Evolutionary conservation across 2,888 invertebrate species (phyloP), one percentile per base, ranked within the genome.

Genomic region (Eilema caniola): DNA sequence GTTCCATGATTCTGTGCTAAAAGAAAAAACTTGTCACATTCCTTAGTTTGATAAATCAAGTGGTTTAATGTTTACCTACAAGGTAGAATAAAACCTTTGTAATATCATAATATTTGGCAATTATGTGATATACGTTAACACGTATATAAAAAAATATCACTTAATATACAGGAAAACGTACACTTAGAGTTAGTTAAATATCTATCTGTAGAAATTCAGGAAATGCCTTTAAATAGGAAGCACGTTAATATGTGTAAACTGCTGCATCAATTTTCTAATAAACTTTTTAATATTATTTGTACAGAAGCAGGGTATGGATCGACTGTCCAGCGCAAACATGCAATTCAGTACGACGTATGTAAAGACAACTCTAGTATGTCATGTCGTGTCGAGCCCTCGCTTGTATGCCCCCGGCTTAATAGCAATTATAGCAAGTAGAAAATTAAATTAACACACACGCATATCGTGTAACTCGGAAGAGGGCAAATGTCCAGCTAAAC

Each of bases 401-500:
- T 86, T 83, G 87, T 83, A 86, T 83, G 88, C 85, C 88, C 86
- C 83, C 85, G 82, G 85, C 87, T 86, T 80, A 85, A 85, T 88
- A 89, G 91, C 92, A 94, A 94, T 94, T 93, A 94, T 88, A 90
- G 88, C 92, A 85, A 93, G 91, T 84, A 83, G 93, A 94, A 94
- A 95, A 95, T 95, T 95, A 93, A 95, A 95, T 95, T 95, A 95
- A 93, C 93, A 93, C 92, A 94, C 94, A 93, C 93, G 92, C 93
- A 92, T 87, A 82, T 81, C 88, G 89, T 85, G 88, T 88, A 88
- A 88, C 88, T 82, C 87, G 81, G 89, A 89, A 89, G 89, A 90
- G 90, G 89, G 86, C 85, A 81, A 80, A 76, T 76, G 83, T 79
- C 93, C 92, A 93, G 73, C 66, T 69, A 69, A 74, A 56, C 71